Conservation (phyloP, 2,888 invertebrate genomes). For the Agonopterix alstromeriana region DNA sequence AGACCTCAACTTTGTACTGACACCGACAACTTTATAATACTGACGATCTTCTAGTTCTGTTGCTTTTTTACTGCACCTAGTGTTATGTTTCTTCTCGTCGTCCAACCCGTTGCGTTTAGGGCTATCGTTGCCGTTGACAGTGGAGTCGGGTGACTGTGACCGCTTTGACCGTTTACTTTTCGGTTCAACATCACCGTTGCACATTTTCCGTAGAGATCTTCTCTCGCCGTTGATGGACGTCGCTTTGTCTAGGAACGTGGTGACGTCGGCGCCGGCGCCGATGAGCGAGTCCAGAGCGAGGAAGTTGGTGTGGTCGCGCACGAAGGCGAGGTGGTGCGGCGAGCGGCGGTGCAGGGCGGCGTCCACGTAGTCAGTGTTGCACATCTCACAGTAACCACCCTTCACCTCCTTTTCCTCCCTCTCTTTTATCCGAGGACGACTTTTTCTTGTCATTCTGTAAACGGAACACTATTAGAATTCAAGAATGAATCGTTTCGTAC, state of each 20-base stretch:
- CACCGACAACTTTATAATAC: slow-evolving; percentile 84
- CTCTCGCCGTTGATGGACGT: slow-evolving; percentile 59
- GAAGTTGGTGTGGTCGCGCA: slow-evolving; percentile 85
- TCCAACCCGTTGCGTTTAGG: slow-evolving; percentile 51
- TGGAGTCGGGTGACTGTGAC: slow-evolving; percentile 48
- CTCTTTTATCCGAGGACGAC: slow-evolving; percentile 62
- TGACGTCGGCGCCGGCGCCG: slow-evolving; percentile 79
- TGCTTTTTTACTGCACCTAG: slow-evolving; percentile 44
- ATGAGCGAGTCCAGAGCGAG: slow-evolving; percentile 85
- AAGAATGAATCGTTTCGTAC: background rate
- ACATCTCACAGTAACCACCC: slow-evolving; percentile 88
- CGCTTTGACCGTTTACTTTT: slow-evolving; percentile 40
- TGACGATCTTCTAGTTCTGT: slow-evolving; percentile 52
- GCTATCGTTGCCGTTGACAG: slow-evolving; percentile 38
- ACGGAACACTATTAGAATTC: slow-evolving; percentile 3
- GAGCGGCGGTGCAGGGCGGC: slow-evolving; percentile 83
- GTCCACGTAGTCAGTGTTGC: slow-evolving; percentile 84
- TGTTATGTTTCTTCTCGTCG: slow-evolving; percentile 50
- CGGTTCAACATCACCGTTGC: slow-evolving; percentile 51
- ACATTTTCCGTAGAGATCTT: slow-evolving; percentile 50
- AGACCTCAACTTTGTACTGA: slow-evolving; percentile 81
- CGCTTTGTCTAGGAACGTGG: slow-evolving; percentile 80
- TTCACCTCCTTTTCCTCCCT: slow-evolving; percentile 56
- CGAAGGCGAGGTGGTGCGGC: slow-evolving; percentile 84
- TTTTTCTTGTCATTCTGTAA: slow-evolving; percentile 76